These are phyloP conservation scores for Phataginus tricuspis DNA, from an alignment of 2,797 vertebrate species.

Conservation along the genomic window DNA sequence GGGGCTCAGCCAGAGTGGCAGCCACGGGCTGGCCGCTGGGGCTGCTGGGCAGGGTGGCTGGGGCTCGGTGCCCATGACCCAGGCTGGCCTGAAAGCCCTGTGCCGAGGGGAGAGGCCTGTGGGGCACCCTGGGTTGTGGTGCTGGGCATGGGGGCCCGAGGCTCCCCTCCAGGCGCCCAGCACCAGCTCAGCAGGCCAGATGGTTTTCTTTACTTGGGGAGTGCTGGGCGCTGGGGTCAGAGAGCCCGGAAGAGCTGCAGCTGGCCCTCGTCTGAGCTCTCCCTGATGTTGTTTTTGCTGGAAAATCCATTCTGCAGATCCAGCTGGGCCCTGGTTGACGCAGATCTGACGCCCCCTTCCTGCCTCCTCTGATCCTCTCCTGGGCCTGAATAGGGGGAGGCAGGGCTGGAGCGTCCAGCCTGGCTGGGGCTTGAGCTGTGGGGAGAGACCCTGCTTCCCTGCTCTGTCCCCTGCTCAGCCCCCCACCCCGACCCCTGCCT, in stretches of 20 bases:
- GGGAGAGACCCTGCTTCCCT: not conserved
- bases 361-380: not conserved
- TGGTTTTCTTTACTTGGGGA: not conserved
- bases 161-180: not conserved
- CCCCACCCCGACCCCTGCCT: not conserved
- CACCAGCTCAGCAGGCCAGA: not conserved
- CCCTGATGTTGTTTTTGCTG: conserved; percentile 54
- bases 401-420: not conserved
- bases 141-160: not conserved
- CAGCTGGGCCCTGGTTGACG: not conserved
- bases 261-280: not conserved
- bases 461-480: not conserved
- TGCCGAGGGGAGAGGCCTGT: not conserved
- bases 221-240: not conserved
- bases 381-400: not conserved
- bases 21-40: not conserved
- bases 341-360: not conserved
- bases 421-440: no score
- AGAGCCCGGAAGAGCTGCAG: not conserved
- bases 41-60: not conserved
- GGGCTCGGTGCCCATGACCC: not conserved
- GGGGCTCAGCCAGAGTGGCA: not conserved
- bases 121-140: not conserved
- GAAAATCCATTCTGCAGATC: conserved; percentile 40
- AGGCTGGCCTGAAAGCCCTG: not conserved